Evolutionary conservation across 2,113 vertebrate species (phyloP).

Genomic region (Orcinus orca): DNA sequence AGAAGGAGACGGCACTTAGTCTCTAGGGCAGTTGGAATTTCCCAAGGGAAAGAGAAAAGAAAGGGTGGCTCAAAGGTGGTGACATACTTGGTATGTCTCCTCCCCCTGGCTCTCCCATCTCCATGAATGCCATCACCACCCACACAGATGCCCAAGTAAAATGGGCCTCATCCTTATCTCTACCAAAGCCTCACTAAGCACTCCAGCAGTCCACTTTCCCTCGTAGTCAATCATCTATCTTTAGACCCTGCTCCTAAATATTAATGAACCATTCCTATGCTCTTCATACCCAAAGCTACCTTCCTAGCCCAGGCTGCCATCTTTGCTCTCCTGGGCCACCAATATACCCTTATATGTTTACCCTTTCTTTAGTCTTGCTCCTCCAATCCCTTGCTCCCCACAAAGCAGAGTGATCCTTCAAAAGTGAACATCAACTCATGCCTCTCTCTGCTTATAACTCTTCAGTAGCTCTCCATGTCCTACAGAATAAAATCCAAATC

Average conservation of each 20-base stretch:
- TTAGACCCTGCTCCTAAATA: not conserved
- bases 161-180: not conserved
- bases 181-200: not conserved
- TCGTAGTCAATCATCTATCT: not conserved
- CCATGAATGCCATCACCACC: not conserved
- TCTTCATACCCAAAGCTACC: not conserved
- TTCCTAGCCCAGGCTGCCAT: not conserved
- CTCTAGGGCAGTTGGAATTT: not conserved
- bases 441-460: not conserved
- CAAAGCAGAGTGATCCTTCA: not conserved
- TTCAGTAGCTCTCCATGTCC: not conserved
- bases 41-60: not conserved
- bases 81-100: not conserved
- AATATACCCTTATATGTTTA: not conserved
- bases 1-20: not conserved
- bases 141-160: not conserved
- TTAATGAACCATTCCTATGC: not conserved
- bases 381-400: not conserved
- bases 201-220: not conserved
- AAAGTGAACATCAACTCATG: not conserved
- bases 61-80: not conserved
- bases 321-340: not conserved
- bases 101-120: not conserved
- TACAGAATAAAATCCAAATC: not conserved
- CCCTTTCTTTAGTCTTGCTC: not conserved